phyloP scores from a whole-genome alignment of 2,888 invertebrate species.

The Dryobotodes eremita region DNA sequence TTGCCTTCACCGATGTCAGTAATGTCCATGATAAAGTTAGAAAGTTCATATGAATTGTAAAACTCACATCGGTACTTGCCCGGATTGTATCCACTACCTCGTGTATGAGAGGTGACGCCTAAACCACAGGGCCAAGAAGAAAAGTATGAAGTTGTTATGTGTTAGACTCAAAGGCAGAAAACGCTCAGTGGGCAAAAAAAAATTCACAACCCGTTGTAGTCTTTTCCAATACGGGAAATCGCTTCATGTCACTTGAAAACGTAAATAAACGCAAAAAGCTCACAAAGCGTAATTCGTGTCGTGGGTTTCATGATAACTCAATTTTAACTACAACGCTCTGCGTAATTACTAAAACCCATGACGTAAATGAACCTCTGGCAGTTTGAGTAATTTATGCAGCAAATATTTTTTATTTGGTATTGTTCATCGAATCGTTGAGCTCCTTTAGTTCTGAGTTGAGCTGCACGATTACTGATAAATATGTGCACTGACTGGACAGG shows the following conservation, averaged over 20 bases:
- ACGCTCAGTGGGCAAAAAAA: neutral
- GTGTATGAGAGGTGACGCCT: neutral
- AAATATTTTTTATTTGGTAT: too few relatives aligned
- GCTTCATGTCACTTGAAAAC: neutral
- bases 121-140: neutral
- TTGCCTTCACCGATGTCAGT: neutral
- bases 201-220: neutral
- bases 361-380: neutral
- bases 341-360: constrained; percentile 10
- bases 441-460: too few relatives aligned
- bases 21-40: neutral
- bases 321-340: neutral
- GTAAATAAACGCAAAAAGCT: neutral
- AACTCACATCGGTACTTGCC: neutral
- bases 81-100: neutral
- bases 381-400: too few relatives aligned
- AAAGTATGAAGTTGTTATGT: neutral
- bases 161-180: neutral
- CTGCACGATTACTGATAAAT: too few relatives aligned
- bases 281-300: neutral
- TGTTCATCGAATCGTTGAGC: too few relatives aligned
- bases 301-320: neutral
- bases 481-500: too few relatives aligned
- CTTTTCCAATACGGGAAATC: neutral
- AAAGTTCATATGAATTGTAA: neutral